Evolutionary conservation across 2,888 invertebrate species (phyloP).

Genomic region (Octonoba sinensis): DNA sequence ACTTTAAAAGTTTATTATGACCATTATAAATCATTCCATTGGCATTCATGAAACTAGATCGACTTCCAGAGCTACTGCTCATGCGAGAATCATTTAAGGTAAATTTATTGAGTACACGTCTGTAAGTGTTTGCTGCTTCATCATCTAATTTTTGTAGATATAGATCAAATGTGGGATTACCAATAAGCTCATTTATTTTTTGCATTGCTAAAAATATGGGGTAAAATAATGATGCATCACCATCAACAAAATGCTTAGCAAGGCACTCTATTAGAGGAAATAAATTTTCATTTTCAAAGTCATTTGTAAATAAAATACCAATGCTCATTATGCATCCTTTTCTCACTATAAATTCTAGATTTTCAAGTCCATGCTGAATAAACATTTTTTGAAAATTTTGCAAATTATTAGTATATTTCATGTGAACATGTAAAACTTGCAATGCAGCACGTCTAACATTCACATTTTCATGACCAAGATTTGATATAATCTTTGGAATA

Average conservation of each 20-base stretch:
- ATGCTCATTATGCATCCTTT: slow-evolving; percentile 72
- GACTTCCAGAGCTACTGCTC: slow-evolving; percentile 57
- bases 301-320: slow-evolving; percentile 72
- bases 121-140: slow-evolving; percentile 62
- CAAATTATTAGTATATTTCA: slow-evolving; percentile 72
- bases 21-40: slow-evolving; percentile 23
- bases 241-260: slow-evolving; percentile 67
- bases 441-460: slow-evolving; percentile 71
- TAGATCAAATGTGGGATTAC: slow-evolving; percentile 70
- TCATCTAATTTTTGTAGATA: slow-evolving; percentile 63
- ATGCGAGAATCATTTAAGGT: slow-evolving; percentile 40
- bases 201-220: slow-evolving; percentile 70
- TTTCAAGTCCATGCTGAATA: slow-evolving; percentile 71
- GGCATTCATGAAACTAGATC: slow-evolving; percentile 46
- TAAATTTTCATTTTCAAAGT: slow-evolving; percentile 71
- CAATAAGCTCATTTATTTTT: slow-evolving; percentile 71
- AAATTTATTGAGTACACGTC: slow-evolving; percentile 59
- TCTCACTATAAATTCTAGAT: slow-evolving; percentile 69
- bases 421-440: slow-evolving; percentile 72
- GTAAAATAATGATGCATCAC: slow-evolving; percentile 68
- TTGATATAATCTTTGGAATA: slow-evolving; percentile 80
- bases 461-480: slow-evolving; percentile 77
- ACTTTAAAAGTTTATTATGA: slow-evolving; percentile 35
- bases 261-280: slow-evolving; percentile 66
- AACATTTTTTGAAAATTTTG: slow-evolving; percentile 71